Conservation (phyloP, 2,888 invertebrate species). For the Smittia aterrima region DNA sequence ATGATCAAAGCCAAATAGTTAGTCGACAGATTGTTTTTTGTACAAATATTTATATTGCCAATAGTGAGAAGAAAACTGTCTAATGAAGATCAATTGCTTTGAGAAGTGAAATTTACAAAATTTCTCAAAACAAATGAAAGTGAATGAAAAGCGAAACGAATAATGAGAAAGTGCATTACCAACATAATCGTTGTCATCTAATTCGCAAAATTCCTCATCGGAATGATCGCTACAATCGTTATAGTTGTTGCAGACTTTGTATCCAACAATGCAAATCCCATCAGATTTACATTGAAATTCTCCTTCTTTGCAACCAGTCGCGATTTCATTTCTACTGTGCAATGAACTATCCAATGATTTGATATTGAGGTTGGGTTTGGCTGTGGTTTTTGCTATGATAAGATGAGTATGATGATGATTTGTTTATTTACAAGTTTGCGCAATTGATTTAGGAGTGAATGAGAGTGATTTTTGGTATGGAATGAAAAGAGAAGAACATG, state of each 20-base stretch:
- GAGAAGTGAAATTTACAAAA: not conserved
- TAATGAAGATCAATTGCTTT: not conserved
- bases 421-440: constrained; percentile 1
- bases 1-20: not conserved
- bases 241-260: constrained; percentile 60
- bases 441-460: not conserved
- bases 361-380: not conserved
- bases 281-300: constrained; percentile 63
- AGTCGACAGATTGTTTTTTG: not conserved
- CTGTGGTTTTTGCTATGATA: constrained; percentile 13
- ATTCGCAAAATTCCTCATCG: constrained; percentile 62
- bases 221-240: constrained; percentile 60
- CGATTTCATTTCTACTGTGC: not conserved
- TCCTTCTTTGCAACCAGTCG: constrained; percentile 49
- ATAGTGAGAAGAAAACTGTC: not conserved
- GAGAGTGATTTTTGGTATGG: not conserved
- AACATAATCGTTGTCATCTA: constrained; percentile 44
- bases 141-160: too few species aligned
- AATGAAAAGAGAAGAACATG: constrained; percentile 5
- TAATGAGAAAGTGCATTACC: constrained; percentile 14
- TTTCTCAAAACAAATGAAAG: not conserved
- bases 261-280: constrained; percentile 62
- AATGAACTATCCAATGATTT: constrained; percentile 4
- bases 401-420: not conserved
- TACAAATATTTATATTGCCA: constrained; percentile 22